Evolutionary conservation across 2,113 vertebrate genomes (phyloP), one percentile per base, ranked within the genome.

Genomic region (Aphelocoma coerulescens): DNA sequence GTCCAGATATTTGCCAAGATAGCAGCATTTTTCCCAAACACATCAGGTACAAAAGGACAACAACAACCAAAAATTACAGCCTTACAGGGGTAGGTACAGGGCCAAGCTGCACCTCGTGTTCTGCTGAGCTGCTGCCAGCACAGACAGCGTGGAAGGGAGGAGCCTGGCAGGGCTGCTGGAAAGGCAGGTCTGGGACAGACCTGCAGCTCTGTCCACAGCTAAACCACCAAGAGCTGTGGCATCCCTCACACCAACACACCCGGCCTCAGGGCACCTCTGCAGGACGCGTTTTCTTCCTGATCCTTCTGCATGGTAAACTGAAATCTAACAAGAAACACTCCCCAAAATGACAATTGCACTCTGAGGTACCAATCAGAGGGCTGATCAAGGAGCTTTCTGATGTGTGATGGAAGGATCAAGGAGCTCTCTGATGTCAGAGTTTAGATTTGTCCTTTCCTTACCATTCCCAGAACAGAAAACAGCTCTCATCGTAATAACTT

Each of bases 1-100:
- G 91, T 87, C 88, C 88, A 92, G 93, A 96, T 96, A 95, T 81
- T 96, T 93, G 95, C 96, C 96, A 96, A 93, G 95, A 96, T 93
- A 92, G 32, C 82, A 57, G 72, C 11, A 26, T 92, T 94, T 91
- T 78, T 61, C 61, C 88, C 10, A 5, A 94, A 81, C 4, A n/a
- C 27, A 1, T 89, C 88, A 94, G 88, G 96, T 95, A 94, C 88
- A 81, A 94, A 94, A 94, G 80, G 77, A 96, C 91, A 97, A 93
- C 91, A 93, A 80, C 89, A 93, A 81, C 75, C 76, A 69, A 57
- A 78, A 68, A 75, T 66, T n/a, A n/a, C 52, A 75, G 93, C 72
- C 66, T 93, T 92, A 78, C 85, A 89, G 91, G 88, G 79, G 33
- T 72, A 73, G 88, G 62, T 81, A 82, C 83, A 87, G 75, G 92